Conservation (phyloP, 2,797 vertebrate species). For the Hypotaenidia philippensis region DNA sequence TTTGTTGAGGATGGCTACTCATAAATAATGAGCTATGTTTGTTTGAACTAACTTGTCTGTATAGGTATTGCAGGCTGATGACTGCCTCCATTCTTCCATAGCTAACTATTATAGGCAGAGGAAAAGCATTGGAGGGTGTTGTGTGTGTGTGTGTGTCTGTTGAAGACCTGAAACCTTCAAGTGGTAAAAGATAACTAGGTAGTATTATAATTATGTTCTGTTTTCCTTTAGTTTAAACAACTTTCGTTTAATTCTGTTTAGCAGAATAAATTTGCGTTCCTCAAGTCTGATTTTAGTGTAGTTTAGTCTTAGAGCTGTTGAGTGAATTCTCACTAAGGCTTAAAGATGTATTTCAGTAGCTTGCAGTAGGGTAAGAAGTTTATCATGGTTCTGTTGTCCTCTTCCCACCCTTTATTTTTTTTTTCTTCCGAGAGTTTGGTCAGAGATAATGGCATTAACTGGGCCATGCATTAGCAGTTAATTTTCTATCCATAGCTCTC, state of each 20-base stretch:
- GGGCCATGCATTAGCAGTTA: background rate
- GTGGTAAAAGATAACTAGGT: background rate
- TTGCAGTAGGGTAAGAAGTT: background rate
- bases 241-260: background rate
- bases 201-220: background rate
- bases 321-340: background rate
- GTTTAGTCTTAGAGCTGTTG: background rate
- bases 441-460: background rate
- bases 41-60: background rate
- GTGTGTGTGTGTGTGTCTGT: background rate
- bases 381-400: background rate
- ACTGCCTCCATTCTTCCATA: background rate
- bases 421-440: background rate
- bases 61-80: background rate
- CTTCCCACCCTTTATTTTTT: fast-evolving
- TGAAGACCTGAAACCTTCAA: background rate
- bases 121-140: background rate
- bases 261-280: background rate
- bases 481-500: background rate
- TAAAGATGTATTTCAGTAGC: background rate
- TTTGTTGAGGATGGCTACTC: background rate
- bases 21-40: background rate
- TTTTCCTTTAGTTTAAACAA: background rate
- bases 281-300: background rate
- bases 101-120: background rate